Conservation (phyloP, 2,113 vertebrate species). For the Ranitomeya imitator region DNA sequence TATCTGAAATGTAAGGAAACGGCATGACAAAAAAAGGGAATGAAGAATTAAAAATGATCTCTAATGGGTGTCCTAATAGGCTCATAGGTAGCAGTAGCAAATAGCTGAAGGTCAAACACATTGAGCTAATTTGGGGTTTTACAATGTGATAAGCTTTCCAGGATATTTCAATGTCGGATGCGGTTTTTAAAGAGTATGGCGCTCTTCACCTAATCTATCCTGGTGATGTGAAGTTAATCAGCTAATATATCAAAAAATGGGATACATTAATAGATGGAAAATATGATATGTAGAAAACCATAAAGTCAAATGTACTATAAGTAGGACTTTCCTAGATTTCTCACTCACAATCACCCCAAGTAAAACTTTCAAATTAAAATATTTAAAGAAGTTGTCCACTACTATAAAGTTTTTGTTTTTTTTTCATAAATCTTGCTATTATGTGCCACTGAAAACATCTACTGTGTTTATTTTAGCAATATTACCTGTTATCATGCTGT, state of each 20-base stretch:
- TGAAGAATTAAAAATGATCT: constrained; percentile 11
- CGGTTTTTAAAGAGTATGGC: neutral
- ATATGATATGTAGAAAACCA: neutral
- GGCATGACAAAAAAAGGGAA: constrained; percentile 27
- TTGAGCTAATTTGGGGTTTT: neutral
- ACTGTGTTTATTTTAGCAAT: too few species aligned
- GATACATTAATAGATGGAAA: neutral
- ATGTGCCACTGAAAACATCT: too few species aligned
- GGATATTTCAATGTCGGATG: constrained; percentile 24
- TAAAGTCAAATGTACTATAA: neutral
- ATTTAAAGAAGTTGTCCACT: too few species aligned
- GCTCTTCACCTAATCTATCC: neutral
- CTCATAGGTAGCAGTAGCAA: constrained; percentile 27
- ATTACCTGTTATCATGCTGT: too few species aligned
- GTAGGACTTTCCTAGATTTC: neutral
- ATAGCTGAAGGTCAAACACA: constrained; percentile 30
- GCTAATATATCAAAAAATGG: constrained; percentile 17
- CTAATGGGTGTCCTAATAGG: constrained; percentile 12
- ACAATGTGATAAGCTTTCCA: constrained; percentile 15
- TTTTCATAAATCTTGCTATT: too few species aligned
- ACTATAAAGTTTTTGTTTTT: too few species aligned
- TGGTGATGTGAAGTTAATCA: neutral
- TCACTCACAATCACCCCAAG: neutral
- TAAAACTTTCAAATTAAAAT: neutral
- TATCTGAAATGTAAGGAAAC: constrained; percentile 51